Evolutionary conservation across 2,797 vertebrate genomes (phyloP), one percentile per base, ranked within the genome.

Genomic region (Bovichtus diacanthus): DNA sequence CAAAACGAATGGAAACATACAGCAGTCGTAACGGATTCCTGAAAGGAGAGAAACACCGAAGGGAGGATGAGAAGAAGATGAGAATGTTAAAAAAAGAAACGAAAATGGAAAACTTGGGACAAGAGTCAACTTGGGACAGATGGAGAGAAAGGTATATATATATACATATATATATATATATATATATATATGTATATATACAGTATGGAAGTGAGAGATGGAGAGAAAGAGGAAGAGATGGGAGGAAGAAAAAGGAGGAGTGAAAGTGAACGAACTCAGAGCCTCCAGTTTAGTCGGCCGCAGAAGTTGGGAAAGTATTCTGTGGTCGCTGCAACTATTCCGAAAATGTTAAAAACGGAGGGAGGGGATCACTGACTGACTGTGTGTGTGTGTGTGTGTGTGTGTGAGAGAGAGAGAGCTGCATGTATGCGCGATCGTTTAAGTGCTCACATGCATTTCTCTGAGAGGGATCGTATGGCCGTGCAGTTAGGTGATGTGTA

Each of bases 281-380:
- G 89, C 85, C 89, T 93, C 82, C 80, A 84, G 80, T 89, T 88
- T 23, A 77, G 80, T 86, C 83, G 36, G 90, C 95, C 94, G 88
- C 95, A 94, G 91, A 93, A 92, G 89, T 90, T 92, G 92, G 88
- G 93, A 92, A 95, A 93, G 90, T 92, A 93, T 95, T 95, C 81
- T 94, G 95, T 93, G 95, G 94, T 94, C 64, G 41, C 81, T 81
- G 74, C 82, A 95, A 87, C 87, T 94, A 95, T 95, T 94, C 90
- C 62, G 93, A 94, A 94, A 93, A 95, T 95, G 93, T 93, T 83
- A 85, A 88, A 91, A 91, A 92, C 58, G 78, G 93, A 92, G 90
- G 89, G 92, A 90, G 87, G 90, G 91, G 81, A 79, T 87, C 59
- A 31, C 9, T 66, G 73, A 25, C n/a, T 50, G 41, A 43, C 50